phyloP scores from a whole-genome alignment of 2,797 vertebrate genomes.

The Etheostoma nigrum region DNA sequence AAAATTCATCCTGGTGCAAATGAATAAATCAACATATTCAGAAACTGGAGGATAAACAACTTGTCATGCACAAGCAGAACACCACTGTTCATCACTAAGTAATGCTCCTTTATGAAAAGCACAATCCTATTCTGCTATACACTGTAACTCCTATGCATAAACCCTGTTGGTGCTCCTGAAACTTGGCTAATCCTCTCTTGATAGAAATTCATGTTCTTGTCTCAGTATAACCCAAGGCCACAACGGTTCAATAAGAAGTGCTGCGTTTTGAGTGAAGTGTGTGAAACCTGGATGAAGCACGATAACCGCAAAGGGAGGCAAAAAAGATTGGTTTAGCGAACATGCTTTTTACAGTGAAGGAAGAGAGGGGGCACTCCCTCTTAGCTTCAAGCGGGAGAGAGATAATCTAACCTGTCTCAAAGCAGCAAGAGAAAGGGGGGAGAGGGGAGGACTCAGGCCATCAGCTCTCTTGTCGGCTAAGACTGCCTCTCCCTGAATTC shows the following conservation, averaged over 20 bases:
- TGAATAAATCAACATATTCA: slow-evolving; percentile 50
- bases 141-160: slow-evolving; percentile 24
- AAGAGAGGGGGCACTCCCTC: slow-evolving; percentile 43
- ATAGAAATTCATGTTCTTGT: slow-evolving; percentile 55
- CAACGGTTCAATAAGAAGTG: slow-evolving; percentile 40
- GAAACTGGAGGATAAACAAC: slow-evolving; percentile 26
- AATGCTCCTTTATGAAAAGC: slow-evolving; percentile 40
- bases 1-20: slow-evolving; percentile 33
- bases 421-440: slow-evolving; percentile 9
- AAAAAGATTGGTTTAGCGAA: slow-evolving; percentile 54
- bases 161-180: slow-evolving; percentile 19
- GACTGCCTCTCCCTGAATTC: slow-evolving; percentile 46
- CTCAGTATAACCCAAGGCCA: slow-evolving; percentile 53
- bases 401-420: slow-evolving; percentile 47
- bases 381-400: slow-evolving; percentile 50
- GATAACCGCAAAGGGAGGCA: slow-evolving; percentile 64
- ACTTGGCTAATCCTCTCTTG: slow-evolving; percentile 59
- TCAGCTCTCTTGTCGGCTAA: slow-evolving; percentile 27
- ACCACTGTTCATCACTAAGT: slow-evolving; percentile 33
- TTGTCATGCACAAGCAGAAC: slow-evolving; percentile 28
- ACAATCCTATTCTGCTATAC: slow-evolving; percentile 1
- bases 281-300: slow-evolving; percentile 67
- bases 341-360: slow-evolving; percentile 44
- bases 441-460: slow-evolving; percentile 9
- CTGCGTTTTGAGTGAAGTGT: slow-evolving; percentile 43